Evolutionary conservation across 2,888 invertebrate species (phyloP), one percentile per base, ranked within the genome.

Genomic region (Drosophila monieri): DNA sequence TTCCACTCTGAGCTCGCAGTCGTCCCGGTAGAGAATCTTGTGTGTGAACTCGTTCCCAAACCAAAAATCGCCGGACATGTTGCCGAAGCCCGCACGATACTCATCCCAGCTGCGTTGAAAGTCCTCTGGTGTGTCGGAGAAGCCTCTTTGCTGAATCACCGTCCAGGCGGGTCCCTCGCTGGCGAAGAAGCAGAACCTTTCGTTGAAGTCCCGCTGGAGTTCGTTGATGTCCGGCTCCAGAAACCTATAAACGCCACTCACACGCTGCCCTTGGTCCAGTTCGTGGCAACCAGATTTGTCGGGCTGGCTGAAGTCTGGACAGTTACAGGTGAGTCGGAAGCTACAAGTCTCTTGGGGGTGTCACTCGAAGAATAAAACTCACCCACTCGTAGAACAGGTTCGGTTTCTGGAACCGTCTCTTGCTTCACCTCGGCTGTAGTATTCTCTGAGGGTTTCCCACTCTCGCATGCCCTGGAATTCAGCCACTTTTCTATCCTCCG

Each of bases 21-120:
- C 90, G 32, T 92, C 89, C 32, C 80, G 73, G 65, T 89, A 88
- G 9, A 91, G 89, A 64, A 94, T 74, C 54, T 90, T 89, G 74
- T 93, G 92, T 47, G 93, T 91, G 61, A 92, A 92, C 56, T 94
- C 93, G 80, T 94, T 94, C 5, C 94, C 94, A 72, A 93, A 92
- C 94, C 94, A 94, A 78, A 94, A 94, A 74, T 94, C 93, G 27
- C 89, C 88, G 9, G 89, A 73, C 14, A 93, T 76, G 73, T 92
- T 89, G 0, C 94, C 94, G 77, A 94, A 94, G 2, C 94, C 94
- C 25, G 90, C 77, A 58, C 93, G 93, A 81, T 94, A 94, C 10
- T 93, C 92, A 6, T 90, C 76, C 94, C 94, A 94, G 21, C 92
- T 90, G 49, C 92, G 91, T 70, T 93, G 93, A 74, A 94, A 94